phyloP scores from a whole-genome alignment of 2,113 vertebrate genomes.

The Hassar affinis region DNA sequence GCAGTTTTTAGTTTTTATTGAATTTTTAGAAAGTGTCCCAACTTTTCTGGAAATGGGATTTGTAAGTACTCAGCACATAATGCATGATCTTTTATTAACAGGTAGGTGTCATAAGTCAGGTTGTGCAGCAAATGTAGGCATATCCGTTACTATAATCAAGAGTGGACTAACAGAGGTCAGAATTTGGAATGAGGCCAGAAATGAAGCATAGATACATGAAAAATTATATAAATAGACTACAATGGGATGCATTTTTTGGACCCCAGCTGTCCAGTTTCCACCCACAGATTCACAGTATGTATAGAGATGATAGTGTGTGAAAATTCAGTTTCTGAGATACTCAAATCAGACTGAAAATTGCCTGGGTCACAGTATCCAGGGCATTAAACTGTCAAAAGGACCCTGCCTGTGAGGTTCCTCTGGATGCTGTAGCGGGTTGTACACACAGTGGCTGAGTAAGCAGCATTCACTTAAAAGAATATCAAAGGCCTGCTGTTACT shows the following conservation, averaged over 20 bases:
- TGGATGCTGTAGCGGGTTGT: neutral
- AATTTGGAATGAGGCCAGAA: neutral
- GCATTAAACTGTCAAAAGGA: neutral
- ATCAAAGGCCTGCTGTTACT: constrained; percentile 5
- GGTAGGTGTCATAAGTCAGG: neutral
- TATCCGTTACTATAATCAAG: neutral
- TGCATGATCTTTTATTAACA: neutral
- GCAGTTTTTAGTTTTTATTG: too few species aligned
- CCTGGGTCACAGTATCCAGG: neutral
- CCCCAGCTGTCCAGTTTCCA: neutral
- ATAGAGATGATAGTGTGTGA: too few species aligned
- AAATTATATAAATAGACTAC: neutral
- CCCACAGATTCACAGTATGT: neutral
- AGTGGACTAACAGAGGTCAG: neutral
- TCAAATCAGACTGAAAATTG: neutral
- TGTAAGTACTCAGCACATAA: neutral
- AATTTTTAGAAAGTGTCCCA: too few species aligned
- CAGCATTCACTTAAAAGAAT: neutral
- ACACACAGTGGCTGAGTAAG: constrained; percentile 1
- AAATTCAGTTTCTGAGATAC: neutral
- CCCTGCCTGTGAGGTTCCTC: neutral
- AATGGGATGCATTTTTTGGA: neutral
- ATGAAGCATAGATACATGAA: neutral
- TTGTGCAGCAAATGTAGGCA: neutral
- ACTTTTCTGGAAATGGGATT: too few species aligned